These are phyloP conservation scores for Diplazon laetatorius DNA, from an alignment of 2,888 invertebrate species.

Conservation along the genomic window DNA sequence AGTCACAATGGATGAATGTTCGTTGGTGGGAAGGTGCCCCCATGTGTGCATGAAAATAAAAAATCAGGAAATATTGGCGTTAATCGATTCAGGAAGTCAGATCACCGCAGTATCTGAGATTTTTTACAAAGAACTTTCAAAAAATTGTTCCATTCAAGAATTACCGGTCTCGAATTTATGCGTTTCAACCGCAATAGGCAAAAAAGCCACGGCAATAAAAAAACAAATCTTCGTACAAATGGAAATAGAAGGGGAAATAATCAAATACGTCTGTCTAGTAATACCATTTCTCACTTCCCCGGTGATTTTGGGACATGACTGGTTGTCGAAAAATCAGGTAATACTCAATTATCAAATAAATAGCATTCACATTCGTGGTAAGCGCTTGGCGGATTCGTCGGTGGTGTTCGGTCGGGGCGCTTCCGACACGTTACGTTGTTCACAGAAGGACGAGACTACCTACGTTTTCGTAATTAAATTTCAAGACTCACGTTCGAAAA, in stretches of 20 bases:
- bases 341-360: constrained; percentile 11
- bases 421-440: neutral
- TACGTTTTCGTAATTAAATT: constrained; percentile 15
- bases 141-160: neutral
- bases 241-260: neutral
- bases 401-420: constrained; percentile 4
- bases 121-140: neutral
- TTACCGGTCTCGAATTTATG: constrained; percentile 7
- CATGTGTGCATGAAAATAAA: constrained; percentile 4
- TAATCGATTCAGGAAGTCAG: constrained; percentile 13
- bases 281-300: neutral
- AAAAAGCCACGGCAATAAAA: constrained; percentile 14
- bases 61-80: neutral
- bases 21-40: neutral
- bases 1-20: neutral
- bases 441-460: neutral
- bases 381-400: neutral
- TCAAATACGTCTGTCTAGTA: neutral
- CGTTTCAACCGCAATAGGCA: constrained; percentile 13
- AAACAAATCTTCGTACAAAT: neutral
- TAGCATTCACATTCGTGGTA: neutral
- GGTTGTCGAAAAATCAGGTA: neutral
- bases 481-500: neutral
- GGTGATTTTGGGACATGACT: neutral
- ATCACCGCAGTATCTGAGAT: constrained; percentile 7